Conservation (phyloP, 1,140 invertebrate species). For the Cotesia glomerata region DNA sequence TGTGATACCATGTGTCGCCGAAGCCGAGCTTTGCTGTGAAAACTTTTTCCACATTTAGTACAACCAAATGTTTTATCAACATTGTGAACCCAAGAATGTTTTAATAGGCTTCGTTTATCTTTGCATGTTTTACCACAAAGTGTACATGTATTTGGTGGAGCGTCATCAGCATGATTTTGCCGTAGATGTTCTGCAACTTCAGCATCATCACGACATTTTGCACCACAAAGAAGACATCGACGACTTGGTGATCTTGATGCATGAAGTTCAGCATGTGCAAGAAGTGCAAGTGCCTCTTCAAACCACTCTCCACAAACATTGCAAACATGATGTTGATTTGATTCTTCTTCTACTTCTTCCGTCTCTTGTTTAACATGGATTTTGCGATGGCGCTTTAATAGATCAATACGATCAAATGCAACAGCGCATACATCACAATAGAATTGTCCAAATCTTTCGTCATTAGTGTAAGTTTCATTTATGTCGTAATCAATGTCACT, state of each 20-base stretch:
- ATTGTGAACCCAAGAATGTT: slow-evolving; percentile 73
- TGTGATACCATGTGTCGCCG: slow-evolving; percentile 72
- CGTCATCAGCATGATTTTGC: slow-evolving; percentile 63
- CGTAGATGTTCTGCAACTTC: slow-evolving; percentile 67
- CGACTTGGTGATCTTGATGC: slow-evolving; percentile 62
- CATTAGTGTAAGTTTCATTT: slow-evolving; percentile 66
- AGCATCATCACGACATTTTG: slow-evolving; percentile 66
- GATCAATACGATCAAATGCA: slow-evolving; percentile 76
- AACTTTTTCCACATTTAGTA: slow-evolving; percentile 72
- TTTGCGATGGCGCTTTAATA: slow-evolving; percentile 74
- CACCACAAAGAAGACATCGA: slow-evolving; percentile 71
- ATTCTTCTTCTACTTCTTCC: slow-evolving; percentile 57
- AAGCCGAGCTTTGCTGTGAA: slow-evolving; percentile 72
- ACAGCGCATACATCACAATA: slow-evolving; percentile 79
- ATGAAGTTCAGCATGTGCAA: slow-evolving; percentile 79
- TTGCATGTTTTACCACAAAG: slow-evolving; percentile 71
- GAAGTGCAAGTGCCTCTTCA: slow-evolving; percentile 73
- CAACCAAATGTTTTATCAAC: slow-evolving; percentile 67
- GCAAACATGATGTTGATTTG: slow-evolving; percentile 68
- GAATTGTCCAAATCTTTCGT: slow-evolving; percentile 74
- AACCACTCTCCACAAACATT: slow-evolving; percentile 79
- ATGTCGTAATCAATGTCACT: slow-evolving; percentile 62
- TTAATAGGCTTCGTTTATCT: slow-evolving; percentile 71
- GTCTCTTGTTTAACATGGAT: slow-evolving; percentile 63
- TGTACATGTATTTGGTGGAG: slow-evolving; percentile 68